Evolutionary conservation across 2,888 invertebrate genomes (phyloP), one percentile per base, ranked within the genome.

Genomic region (Caenorhabditis sinica): DNA sequence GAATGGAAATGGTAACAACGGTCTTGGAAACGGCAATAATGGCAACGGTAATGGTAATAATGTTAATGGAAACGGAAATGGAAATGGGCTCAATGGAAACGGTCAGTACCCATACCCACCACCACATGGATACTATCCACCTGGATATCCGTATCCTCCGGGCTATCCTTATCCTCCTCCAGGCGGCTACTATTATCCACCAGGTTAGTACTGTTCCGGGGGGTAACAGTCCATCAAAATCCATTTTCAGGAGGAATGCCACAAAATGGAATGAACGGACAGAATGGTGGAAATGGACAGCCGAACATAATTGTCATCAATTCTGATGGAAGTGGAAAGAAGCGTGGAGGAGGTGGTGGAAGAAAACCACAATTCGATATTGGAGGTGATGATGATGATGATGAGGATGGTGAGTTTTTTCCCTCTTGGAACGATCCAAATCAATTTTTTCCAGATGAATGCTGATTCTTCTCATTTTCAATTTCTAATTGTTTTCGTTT

Each of bases 291-390:
- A 28, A 74, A 74, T 40, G 74, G 63, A n/a, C 75, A 75, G 40
- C 75, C 75, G 5, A 75, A 75, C 30, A 75, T 75, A 17, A 75
- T 75, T 36, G 58, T 75, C 23, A 75, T 75, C 43, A 75, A 75
- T 58, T 68, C 68, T 1, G 68, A 36, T 53, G 68, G 68, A 51
- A 56, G 33, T 53, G 68, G 68, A 30, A 56, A 28, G 25, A 56
- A 56, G 15, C 13, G 56, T 28, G 28, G 56, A 45, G 17, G 68
- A 28, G 23, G 23, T 33, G 23, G 51, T 56, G 56, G 56, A 56
- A 25, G 25, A 25, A 25, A 40, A 17, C 43, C 63, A 63, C 63
- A 68, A 15, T 68, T 68, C 23, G 68, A 51, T 68, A 23, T 68
- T 30, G 68, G 33, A n/a, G 33, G 33, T 51, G 51, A 36, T 36